Base-by-base conservation (phyloP, 2,888 invertebrate species). In the Anticlea derivata region DNA sequence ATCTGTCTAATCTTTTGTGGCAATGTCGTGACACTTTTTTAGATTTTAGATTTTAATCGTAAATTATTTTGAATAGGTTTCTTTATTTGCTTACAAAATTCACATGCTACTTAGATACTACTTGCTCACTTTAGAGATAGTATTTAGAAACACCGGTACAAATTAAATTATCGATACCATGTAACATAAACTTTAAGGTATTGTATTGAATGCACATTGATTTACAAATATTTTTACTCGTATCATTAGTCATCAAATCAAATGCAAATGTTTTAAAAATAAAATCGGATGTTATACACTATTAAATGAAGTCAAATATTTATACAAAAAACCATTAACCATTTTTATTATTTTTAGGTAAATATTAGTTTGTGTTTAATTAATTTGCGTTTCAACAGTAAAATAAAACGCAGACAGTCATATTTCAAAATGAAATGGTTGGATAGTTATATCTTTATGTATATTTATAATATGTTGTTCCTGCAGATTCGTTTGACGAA, bases 41-140 rank as follows among this genome's bases (percentile, higher is more conserved):
- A 12, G 8, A 30, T 12, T 12, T 4, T 1, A 31, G 3, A 10
- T 22, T 1, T 34, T 10, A n/a, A n/a, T n/a, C n/a, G n/a, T n/a
- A n/a, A n/a, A n/a, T 22, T 34, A 7, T 13, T 6, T 20, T 27
- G 12, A 11, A n/a, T n/a, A n/a, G n/a, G n/a, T n/a, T n/a, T 17
- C 4, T 17, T 17, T 17, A 3, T 17, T 17, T 17, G 2, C 26
- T 51, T 50, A 40, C 7, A 23, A 39, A 45, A 58, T 30, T 41
- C 20, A 20, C 41, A 22, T 40, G 24, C 20, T 13, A 23, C 51
- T 50, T 51, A 62, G 37, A 58, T 57, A 66, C 60, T 63, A 68
- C 24, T 60, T 66, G 82, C 83, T 86, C 84, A 86, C 66, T 59
- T 73, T 81, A 78, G 85, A 78, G 86, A 85, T 80, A 86, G 85